Evolutionary conservation across 1,140 invertebrate species (phyloP).

Genomic region (Dendrolimus punctatus): DNA sequence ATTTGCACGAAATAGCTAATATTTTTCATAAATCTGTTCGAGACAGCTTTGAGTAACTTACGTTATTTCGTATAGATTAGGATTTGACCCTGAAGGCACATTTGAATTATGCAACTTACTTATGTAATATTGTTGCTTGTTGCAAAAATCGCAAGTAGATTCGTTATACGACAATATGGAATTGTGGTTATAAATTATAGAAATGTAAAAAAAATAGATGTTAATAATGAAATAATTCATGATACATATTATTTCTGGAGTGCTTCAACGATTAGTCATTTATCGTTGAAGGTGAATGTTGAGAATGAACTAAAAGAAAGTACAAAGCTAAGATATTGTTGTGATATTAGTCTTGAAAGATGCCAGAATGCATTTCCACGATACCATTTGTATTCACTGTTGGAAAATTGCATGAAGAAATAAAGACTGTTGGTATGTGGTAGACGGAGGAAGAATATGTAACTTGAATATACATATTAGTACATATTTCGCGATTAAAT

Average conservation of each 20-base stretch:
- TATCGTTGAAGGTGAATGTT: conserved; percentile 6
- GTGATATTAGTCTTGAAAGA: conserved; percentile 21
- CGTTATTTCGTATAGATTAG: too few relatives aligned
- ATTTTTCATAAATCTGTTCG: too few relatives aligned
- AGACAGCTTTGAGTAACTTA: too few relatives aligned
- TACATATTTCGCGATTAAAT: conserved; percentile 17
- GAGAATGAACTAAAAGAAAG: conserved; percentile 28
- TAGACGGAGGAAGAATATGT: conserved; percentile 22
- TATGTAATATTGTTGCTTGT: background rate
- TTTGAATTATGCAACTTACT: too few relatives aligned
- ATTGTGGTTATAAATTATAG: conserved; percentile 49
- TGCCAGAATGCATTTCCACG: conserved; percentile 19
- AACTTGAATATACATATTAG: conserved; percentile 27
- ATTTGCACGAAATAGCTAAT: too few relatives aligned
- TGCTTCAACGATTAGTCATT: too few relatives aligned
- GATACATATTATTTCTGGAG: conserved; percentile 26
- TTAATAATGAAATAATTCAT: conserved; percentile 25
- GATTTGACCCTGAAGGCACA: too few relatives aligned
- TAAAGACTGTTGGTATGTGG: conserved; percentile 10
- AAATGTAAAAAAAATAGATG: conserved; percentile 44
- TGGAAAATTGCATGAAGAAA: conserved; percentile 6
- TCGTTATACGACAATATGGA: conserved; percentile 39
- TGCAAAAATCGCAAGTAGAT: background rate
- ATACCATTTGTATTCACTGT: conserved; percentile 8
- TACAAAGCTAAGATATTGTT: conserved; percentile 36